A percentile compares a stretch with the other conserved stretches of the same genome.
Evolutionary conservation across 2,113 vertebrate genomes (phyloP).

Genomic region (Erythrocercus mccallii): DNA sequence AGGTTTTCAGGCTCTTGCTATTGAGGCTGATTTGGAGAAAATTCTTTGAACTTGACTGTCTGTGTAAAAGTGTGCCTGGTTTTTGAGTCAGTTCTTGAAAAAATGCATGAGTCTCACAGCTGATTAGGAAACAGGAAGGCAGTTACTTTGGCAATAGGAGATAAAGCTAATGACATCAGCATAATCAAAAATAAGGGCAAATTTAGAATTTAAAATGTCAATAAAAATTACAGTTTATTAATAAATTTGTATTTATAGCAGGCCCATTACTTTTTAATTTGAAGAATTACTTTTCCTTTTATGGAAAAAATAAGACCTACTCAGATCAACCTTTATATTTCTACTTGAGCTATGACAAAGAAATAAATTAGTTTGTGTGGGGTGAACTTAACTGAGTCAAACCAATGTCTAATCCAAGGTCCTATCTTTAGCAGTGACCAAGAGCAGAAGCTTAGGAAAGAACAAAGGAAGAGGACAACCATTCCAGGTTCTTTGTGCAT

Average conservation of each 20-base stretch:
- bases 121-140: slow-evolving; percentile 80
- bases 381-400: neutral
- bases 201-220: neutral
- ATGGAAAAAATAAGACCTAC: neutral
- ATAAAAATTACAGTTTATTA: neutral
- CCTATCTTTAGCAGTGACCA: neutral
- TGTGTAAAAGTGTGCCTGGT: slow-evolving; percentile 81
- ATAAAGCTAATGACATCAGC: slow-evolving; percentile 85
- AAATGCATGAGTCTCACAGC: slow-evolving; percentile 81
- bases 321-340: neutral
- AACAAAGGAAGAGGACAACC: neutral
- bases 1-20: slow-evolving; percentile 66
- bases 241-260: neutral
- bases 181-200: slow-evolving; percentile 81
- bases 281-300: neutral
- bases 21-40: slow-evolving; percentile 77
- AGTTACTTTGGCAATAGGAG: slow-evolving; percentile 78
- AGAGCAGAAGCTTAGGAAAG: neutral
- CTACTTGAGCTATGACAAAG: neutral
- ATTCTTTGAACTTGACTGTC: slow-evolving; percentile 77
- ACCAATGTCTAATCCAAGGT: neutral
- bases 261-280: neutral
- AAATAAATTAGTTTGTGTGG: neutral
- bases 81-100: slow-evolving; percentile 82
- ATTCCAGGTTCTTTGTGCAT: neutral